phyloP scores from a whole-genome alignment of 2,888 invertebrate species.

The Caprella mutica region DNA sequence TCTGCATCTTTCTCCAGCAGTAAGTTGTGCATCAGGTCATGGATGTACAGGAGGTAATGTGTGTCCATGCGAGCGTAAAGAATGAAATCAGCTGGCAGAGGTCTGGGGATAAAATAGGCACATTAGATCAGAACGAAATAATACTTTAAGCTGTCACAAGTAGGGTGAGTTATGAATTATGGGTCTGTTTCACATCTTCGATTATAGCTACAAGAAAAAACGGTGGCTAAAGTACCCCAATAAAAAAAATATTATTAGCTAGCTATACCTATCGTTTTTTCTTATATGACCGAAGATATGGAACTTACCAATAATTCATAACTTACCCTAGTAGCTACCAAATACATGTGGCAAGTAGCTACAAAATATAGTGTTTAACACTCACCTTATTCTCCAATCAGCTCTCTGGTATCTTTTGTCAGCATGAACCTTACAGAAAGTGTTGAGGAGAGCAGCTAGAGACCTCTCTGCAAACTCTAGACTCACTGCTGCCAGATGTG shows the following conservation, averaged over 20 bases:
- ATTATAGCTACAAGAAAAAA: too few relatives aligned
- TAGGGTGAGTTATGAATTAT: too few relatives aligned
- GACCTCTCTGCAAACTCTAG: conserved; percentile 60
- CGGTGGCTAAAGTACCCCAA: too few relatives aligned
- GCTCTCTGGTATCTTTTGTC: conserved; percentile 89
- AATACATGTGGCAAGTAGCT: neutral
- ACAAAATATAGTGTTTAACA: neutral
- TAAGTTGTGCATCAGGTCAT: conserved; percentile 63
- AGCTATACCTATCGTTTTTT: neutral
- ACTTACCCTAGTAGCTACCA: too few relatives aligned
- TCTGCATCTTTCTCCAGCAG: conserved; percentile 55
- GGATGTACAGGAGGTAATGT: conserved; percentile 83
- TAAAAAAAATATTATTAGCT: too few relatives aligned
- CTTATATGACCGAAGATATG: too few relatives aligned
- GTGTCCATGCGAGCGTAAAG: conserved; percentile 87
- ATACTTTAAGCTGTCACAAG: too few relatives aligned
- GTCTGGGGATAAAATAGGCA: too few relatives aligned
- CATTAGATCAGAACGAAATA: too few relatives aligned
- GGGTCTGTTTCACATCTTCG: too few relatives aligned
- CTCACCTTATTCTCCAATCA: conserved; percentile 76
- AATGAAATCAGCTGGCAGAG: conserved; percentile 66
- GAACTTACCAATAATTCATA: too few relatives aligned
- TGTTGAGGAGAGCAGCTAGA: conserved; percentile 62
- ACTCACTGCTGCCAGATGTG: conserved; percentile 69
- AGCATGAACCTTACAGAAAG: conserved; percentile 63